Evolutionary conservation across 2,113 vertebrate genomes (phyloP).

Genomic region (pig (Sus scrofa)): DNA sequence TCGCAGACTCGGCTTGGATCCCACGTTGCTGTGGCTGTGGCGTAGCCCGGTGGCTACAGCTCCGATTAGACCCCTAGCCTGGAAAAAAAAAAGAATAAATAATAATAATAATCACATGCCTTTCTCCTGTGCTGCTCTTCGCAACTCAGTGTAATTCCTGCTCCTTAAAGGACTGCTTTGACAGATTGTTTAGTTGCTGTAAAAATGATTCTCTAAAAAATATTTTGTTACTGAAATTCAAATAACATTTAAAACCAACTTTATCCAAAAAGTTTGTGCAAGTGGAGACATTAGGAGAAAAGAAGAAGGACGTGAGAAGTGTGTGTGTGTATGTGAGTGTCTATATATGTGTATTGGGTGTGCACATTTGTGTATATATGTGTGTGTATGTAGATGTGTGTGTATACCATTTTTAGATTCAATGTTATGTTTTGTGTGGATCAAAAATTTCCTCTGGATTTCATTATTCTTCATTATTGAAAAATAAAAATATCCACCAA

Average conservation of each 20-base stretch:
- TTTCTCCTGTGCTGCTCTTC: not conserved
- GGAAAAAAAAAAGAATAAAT: too few relatives aligned
- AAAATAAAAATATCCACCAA: not conserved
- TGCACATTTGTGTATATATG: not conserved
- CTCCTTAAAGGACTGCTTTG: not conserved
- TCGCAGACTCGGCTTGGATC: too few relatives aligned
- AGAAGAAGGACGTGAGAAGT: not conserved
- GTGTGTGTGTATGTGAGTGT: not conserved
- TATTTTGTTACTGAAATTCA: not conserved
- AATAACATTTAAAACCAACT: not conserved
- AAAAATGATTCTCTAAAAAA: not conserved
- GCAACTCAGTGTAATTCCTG: not conserved
- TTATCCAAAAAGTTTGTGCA: not conserved
- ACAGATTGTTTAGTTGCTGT: not conserved
- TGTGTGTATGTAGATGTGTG: not conserved
- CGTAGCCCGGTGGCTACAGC: too few relatives aligned
- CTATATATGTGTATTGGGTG: not conserved
- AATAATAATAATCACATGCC: fast-evolving
- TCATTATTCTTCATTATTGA: not conserved
- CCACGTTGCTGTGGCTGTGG: too few relatives aligned
- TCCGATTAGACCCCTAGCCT: too few relatives aligned
- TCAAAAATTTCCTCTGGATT: not conserved
- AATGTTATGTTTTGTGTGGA: not conserved
- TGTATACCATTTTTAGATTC: not conserved
- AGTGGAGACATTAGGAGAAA: not conserved